Evolutionary conservation across 1,140 invertebrate species (phyloP), one percentile per base, ranked within the genome.

Genomic region (Apis mellifera): DNA sequence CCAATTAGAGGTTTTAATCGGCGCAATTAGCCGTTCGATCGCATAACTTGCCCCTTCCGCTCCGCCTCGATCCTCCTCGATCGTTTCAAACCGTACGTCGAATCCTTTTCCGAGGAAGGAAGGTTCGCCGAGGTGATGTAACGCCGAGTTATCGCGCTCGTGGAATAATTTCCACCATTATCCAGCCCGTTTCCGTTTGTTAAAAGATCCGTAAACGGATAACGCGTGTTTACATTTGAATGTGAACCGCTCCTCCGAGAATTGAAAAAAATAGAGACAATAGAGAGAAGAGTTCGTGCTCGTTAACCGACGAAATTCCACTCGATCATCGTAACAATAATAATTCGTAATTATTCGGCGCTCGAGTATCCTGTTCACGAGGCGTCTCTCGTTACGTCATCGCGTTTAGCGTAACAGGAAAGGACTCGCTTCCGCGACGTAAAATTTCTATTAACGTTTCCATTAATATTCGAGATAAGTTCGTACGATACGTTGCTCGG

Each of bases 161-260:
- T 62, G 0, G 7, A 60, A 48, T 17, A 23, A 23, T 50, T 42
- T 23, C 3, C 9, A 50, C n/a, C 4, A 26, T 15, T n/a, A 32
- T 79, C 26, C 60, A 72, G 19, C 50, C 11, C 7, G 12, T 65
- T 83, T 83, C 78, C 82, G 78, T 70, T 32, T 68, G 64, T 65
- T 19, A 52, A 79, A 42, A 79, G 76, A 86, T 85, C 60, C 66
- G 23, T 21, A n/a, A n/a, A 13, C 48, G 50, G 65, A 75, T 76
- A 64, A 80, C 76, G 57, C 70, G 74, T 81, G 17, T 90, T 91
- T 86, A 52, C 86, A 90, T 90, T 84, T 84, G 65, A 90, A 90
- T 86, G 82, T 77, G 4, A 32, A 32, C 32, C 32, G 54, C 78
- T 82, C 75, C 77, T 84, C 60, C 15, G 7, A 7, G 55, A 0